Base-by-base conservation (phyloP, 2,888 invertebrate genomes). In the Drosophila sordidapex region DNA sequence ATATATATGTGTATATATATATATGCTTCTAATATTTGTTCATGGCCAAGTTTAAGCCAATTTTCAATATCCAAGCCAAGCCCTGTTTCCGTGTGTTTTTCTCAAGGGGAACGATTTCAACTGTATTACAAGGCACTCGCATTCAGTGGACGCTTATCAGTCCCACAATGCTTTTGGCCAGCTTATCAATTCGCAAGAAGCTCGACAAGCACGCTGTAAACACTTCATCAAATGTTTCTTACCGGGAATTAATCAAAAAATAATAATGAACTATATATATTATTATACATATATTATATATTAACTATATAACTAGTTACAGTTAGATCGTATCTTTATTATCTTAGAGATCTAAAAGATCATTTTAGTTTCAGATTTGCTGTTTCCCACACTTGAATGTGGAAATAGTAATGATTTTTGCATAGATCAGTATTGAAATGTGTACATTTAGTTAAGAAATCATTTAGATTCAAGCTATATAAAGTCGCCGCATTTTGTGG, bases 11-110 rank as follows among this genome's bases (percentile, higher is more conserved):
- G 31, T 21, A 15, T 7, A 13, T 27, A 27, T 52, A 33, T 13
- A 2, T 25, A 74, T 46, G 25, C 15, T 15, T 46, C 8, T 87
- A 83, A 89, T 87, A 77, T 79, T 74, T 76, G 60, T 76, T 81
- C 86, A 87, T 53, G 86, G 86, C 61, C 86, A 84, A 61, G 70
- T 71, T 76, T 86, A 89, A 87, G 83, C 86, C 87, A 83, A 89
- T 87, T 89, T 79, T 71, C 65, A 67, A 78, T 68, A 70, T 40
- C 27, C 33, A 46, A 25, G 25, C 21, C 18, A 59, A 43, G 38
- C 25, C 5, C 36, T 40, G 15, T 36, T 13, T 10, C 31, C n/a
- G 15, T 49, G 15, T 48, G 13, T 21, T 15, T 43, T 15, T 4
- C 46, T 25, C 46, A 15, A 25, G 15, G 46, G 46, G 15, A 27